Evolutionary conservation across 30 jellyfish, hydroid and myxozoan genomes (phyloP), one percentile per base, ranked within the genome.

Genomic region (Pseudorhiza aurosa): DNA sequence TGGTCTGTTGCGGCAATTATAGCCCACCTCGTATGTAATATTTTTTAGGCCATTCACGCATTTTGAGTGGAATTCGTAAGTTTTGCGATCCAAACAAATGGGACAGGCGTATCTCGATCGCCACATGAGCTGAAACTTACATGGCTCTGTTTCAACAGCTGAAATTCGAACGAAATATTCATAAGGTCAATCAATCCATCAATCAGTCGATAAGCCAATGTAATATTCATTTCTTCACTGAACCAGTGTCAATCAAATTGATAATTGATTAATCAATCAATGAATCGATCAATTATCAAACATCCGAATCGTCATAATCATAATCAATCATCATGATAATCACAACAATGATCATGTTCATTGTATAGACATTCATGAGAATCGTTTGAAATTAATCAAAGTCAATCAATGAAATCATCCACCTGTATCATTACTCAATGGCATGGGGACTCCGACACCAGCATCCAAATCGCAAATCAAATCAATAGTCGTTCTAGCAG

Each of bases 51-150:
- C 96, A 47, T 91, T 83, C 29, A 75, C 73, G 65, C 98, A 91
- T 8, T 70, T 50, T 0, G 96, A 30, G 53, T 65, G 77, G 32
- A 85, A 64, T 42, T 75, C 91, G 0, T 47, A 47, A 47, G 19
- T 58, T 40, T 91, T 95, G 55, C 18, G 26, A 0, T 65, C 59
- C 44, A 57, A 18, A 64, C 98, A 91, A 24, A 91, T 27, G 22
- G 96, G 96, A 55, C 98, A 91, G 57, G 98, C 98, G 73, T 75
- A 84, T 6, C 37, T 36, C 4, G 98, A 74, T 12, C 80, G 75
- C 98, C 98, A 91, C n/a, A 28, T 26, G 58, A 84, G 76, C 12
- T 91, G 85, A 53, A 71, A 81, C 57, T 33, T 82, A 42, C 97
- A 90, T 0, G 92, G 85, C 51, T 67, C 31, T 28, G 39, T 65